These are phyloP conservation scores for Saturnia japonica DNA, from an alignment of 2,888 invertebrate species.

Conservation along the genomic window DNA sequence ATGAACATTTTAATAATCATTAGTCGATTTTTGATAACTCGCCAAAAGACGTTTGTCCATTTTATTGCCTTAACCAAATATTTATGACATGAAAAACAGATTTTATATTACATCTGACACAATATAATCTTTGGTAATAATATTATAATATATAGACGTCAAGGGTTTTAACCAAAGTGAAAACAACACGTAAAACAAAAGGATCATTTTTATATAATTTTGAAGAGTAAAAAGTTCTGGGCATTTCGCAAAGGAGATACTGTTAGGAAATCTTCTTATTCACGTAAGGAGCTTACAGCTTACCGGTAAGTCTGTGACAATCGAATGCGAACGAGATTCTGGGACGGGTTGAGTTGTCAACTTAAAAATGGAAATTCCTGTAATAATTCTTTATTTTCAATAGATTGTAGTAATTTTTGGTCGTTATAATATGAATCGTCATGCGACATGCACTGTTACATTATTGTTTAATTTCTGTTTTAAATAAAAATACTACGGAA, in stretches of 20 bases:
- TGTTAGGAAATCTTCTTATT: conserved; percentile 70
- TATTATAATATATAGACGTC: neutral
- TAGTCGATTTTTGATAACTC: no score
- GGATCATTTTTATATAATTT: conserved; percentile 32
- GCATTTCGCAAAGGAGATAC: conserved; percentile 50
- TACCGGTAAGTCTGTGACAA: conserved; percentile 73
- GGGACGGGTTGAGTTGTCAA: conserved; percentile 31
- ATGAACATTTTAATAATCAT: no score
- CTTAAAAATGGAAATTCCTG: neutral
- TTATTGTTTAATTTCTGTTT: no score
- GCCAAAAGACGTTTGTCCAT: no score
- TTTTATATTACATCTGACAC: neutral
- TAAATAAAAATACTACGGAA: no score
- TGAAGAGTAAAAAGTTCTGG: conserved; percentile 65
- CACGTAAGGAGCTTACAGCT: conserved; percentile 70
- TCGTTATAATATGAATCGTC: no score
- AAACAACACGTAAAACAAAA: conserved; percentile 16
- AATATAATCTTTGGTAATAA: neutral
- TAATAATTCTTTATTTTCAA: neutral
- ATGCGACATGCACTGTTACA: no score
- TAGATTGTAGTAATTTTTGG: no score
- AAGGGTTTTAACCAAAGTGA: neutral
- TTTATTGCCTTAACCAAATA: no score
- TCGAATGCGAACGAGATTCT: conserved; percentile 66
- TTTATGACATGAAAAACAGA: no score